Conservation (phyloP, 1,140 invertebrate species). For the Heliconius congener region DNA sequence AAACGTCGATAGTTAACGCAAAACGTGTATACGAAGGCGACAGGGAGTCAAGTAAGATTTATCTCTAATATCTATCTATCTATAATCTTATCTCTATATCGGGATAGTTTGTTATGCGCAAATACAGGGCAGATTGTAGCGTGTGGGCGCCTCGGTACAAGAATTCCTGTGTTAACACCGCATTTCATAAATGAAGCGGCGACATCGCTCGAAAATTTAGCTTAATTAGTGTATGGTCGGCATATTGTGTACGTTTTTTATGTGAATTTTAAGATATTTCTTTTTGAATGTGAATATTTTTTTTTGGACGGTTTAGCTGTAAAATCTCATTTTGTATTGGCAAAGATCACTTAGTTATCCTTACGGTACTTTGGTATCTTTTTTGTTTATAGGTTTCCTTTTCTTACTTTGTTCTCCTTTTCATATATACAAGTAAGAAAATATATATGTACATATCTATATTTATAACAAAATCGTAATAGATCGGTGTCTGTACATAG, state of each 20-base stretch:
- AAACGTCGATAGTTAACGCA: slow-evolving; percentile 12
- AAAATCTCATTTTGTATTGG: no score
- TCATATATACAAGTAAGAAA: no score
- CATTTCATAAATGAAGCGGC: slow-evolving; percentile 58
- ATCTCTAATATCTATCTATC: no score
- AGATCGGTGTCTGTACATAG: no score
- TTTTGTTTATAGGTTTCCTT: no score
- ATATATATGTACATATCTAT: no score
- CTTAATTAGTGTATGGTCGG: slow-evolving; percentile 53
- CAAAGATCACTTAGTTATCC: no score
- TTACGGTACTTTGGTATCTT: no score
- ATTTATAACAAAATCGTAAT: no score
- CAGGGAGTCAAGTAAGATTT: slow-evolving; percentile 17
- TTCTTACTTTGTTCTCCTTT: no score
- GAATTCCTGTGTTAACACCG: slow-evolving; percentile 42
- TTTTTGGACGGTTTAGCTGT: no score
- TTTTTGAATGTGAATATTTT: no score
- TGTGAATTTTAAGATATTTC: background rate
- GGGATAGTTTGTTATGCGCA: slow-evolving; percentile 31
- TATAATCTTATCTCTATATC: slow-evolving; percentile 36
- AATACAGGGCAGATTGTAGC: slow-evolving; percentile 36
- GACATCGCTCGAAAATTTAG: slow-evolving; percentile 50
- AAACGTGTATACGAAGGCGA: slow-evolving; percentile 5
- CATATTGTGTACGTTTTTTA: slow-evolving; percentile 15
- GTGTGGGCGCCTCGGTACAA: slow-evolving; percentile 43